Evolutionary conservation across 2,113 vertebrate species (phyloP).

Genomic region (Phyllostomus discolor): DNA sequence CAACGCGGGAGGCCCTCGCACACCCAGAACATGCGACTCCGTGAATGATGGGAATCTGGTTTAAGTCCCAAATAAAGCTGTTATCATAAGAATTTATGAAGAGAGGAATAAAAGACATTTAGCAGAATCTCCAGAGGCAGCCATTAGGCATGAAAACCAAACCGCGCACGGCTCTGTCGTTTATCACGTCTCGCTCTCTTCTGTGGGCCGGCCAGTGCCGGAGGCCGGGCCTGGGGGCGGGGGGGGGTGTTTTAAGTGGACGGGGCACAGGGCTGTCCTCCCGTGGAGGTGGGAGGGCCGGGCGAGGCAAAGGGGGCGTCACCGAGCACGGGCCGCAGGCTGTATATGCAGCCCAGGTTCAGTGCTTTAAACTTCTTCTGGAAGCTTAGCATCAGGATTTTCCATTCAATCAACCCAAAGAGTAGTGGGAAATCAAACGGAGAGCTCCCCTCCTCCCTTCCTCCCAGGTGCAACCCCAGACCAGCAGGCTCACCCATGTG

Average conservation of each 20-base stretch:
- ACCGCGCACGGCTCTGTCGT: not conserved
- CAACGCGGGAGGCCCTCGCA: not conserved
- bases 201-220: not conserved
- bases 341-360: fast-evolving
- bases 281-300: not conserved
- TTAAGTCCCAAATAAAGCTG: slow-evolving; percentile 49
- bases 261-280: not conserved
- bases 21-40: not conserved
- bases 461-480: not conserved
- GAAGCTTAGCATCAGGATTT: not conserved
- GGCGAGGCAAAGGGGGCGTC: not conserved
- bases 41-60: not conserved
- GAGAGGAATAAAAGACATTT: not conserved
- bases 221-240: not conserved
- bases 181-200: not conserved
- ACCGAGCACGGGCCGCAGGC: not conserved
- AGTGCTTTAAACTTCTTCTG: not conserved
- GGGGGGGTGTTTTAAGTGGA: not conserved
- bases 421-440: fast-evolving
- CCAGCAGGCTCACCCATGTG: too few relatives aligned
- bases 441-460: not conserved
- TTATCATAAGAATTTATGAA: slow-evolving; percentile 44
- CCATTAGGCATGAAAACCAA: not conserved
- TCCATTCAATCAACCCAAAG: too few relatives aligned
- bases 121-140: not conserved